Evolutionary conservation across 2,797 vertebrate species (phyloP), one percentile per base, ranked within the genome.

Genomic region (Petrocephalus sullivani): DNA sequence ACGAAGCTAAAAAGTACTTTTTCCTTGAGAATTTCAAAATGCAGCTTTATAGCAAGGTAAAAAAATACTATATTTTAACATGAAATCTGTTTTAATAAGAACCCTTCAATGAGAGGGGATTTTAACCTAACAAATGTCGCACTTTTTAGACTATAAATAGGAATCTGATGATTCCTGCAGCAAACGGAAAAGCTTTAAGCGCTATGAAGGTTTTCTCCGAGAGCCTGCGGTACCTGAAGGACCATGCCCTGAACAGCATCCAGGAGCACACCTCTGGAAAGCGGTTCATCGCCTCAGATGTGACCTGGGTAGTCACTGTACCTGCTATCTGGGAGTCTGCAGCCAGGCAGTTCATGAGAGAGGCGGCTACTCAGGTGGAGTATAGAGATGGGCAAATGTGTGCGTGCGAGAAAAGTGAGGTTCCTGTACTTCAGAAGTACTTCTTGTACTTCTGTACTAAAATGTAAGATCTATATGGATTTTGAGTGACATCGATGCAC

Each of bases 291-390:
- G 89, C 90, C 58, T 91, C 90, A 86, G 92, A 93, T 81, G 58
- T 92, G 85, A 92, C 92, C 23, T 94, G 93, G 92, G 90, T 94
- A n/a, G 5, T 94, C 81, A 93, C 93, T 0, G 91, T 94, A 21
- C 92, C 91, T 0, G 92, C 92, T n/a, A 92, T 92, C 71, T 93
- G 93, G 92, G 90, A 53, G 0, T 4, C 71, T 60, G 89, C 91
- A 86, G 93, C 91, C 12, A 92, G 90, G 88, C 90, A 92, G 87
- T 93, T 94, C 84, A 92, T 93, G 93, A 87, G 88, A 12, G 86
- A 92, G 84, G 93, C 90, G 0, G 92, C 93, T 57, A 88, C 71
- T 61, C 10, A 92, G 90, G 92, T 93, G 85, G 0, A 16, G 57
- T n/a, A 28, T 41, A 7, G 3, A 86, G 56, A 19, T 57, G 54